Percentiles rank a stretch among this genome's conserved stretches.
These are phyloP conservation scores for Caprella mutica DNA, from an alignment of 2,888 invertebrate genomes.

Conservation along the genomic window DNA sequence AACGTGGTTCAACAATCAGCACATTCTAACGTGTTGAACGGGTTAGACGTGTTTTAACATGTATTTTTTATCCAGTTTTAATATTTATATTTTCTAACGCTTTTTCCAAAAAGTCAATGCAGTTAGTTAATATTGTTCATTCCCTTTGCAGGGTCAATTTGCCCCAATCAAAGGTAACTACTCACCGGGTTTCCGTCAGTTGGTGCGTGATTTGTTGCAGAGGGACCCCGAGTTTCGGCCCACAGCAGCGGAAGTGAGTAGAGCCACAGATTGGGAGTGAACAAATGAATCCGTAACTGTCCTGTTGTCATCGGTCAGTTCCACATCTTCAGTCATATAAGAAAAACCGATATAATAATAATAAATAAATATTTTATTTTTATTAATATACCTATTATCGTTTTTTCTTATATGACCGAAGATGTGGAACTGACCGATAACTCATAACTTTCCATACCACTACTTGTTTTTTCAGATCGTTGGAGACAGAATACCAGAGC, in stretches of 20 bases:
- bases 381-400: conserved; percentile 7
- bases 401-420: too few species aligned
- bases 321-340: too few species aligned
- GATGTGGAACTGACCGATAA: too few species aligned
- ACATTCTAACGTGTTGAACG: too few species aligned
- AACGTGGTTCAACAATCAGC: too few species aligned
- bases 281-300: not conserved
- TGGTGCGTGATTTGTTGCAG: conserved; percentile 53
- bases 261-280: not conserved
- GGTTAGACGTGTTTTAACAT: too few species aligned
- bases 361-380: conserved; percentile 4
- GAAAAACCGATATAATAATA: too few species aligned
- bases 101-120: too few species aligned
- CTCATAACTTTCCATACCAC: not conserved
- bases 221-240: conserved; percentile 52
- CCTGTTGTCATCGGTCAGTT: not conserved
- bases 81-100: too few species aligned
- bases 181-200: conserved; percentile 51
- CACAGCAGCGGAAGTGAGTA: conserved; percentile 47
- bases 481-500: conserved; percentile 45
- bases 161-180: conserved; percentile 55
- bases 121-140: too few species aligned
- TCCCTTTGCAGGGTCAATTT: conserved; percentile 49
- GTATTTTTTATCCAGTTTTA: too few species aligned
- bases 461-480: conserved; percentile 25